Evolutionary conservation across 2,113 vertebrate genomes (phyloP).

Genomic region (Nothocercus nigrocapillus): DNA sequence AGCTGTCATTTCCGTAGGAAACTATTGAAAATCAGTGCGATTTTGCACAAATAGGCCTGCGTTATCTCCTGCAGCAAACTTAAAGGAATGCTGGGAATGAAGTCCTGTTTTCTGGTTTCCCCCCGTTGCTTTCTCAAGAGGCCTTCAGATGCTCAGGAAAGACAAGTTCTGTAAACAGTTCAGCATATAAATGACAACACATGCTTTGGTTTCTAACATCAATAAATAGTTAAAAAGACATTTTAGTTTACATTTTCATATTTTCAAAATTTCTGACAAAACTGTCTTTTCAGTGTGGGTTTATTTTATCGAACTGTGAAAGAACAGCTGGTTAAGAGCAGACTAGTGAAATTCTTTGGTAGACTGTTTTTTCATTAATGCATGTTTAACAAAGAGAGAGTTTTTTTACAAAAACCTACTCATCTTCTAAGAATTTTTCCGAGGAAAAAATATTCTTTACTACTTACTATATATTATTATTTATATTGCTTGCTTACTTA

Average conservation of each 20-base stretch:
- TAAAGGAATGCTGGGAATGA: constrained; percentile 73
- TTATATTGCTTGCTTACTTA: no score
- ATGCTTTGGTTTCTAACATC: constrained; percentile 27
- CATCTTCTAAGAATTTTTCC: not conserved
- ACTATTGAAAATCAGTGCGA: not conserved
- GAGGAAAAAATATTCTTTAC: not conserved
- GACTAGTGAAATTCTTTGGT: not conserved
- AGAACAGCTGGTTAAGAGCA: not conserved
- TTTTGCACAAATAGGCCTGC: constrained; percentile 1
- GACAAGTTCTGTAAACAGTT: constrained; percentile 70
- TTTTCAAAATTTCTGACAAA: constrained; percentile 11
- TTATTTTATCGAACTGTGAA: not conserved
- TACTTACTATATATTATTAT: no score
- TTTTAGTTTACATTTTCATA: constrained; percentile 8
- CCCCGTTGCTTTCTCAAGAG: constrained; percentile 37
- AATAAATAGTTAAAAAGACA: constrained; percentile 36
- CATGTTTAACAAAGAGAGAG: not conserved
- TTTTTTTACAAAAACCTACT: not conserved
- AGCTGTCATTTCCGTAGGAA: not conserved
- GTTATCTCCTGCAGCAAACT: constrained; percentile 20
- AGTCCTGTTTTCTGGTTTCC: constrained; percentile 65
- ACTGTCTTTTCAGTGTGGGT: not conserved
- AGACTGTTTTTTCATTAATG: constrained; percentile 1
- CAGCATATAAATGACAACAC: constrained; percentile 34
- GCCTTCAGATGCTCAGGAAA: constrained; percentile 50